phyloP scores from a whole-genome alignment of 2,113 vertebrate genomes.

The Oreocharis arfaki region DNA sequence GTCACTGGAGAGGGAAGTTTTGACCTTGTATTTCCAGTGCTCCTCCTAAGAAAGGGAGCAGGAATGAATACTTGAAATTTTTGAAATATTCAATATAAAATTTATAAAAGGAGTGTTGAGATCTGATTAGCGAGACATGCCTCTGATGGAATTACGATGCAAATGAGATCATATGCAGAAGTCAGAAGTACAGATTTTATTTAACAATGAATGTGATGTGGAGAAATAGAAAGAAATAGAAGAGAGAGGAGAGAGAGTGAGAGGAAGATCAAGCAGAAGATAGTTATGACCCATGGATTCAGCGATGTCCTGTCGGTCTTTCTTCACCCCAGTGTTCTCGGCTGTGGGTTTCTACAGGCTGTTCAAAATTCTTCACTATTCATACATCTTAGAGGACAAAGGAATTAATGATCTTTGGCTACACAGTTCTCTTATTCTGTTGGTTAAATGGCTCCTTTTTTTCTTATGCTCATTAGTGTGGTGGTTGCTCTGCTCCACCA shows the following conservation, averaged over 20 bases:
- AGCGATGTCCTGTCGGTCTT: neutral
- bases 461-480: too few relatives aligned
- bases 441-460: neutral
- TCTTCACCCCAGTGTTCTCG: neutral
- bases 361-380: neutral
- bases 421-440: neutral
- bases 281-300: neutral
- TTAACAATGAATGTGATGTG: neutral
- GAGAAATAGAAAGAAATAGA: neutral
- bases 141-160: neutral
- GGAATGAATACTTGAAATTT: neutral
- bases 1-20: neutral
- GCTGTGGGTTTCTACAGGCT: neutral
- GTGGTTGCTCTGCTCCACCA: too few relatives aligned
- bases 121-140: neutral
- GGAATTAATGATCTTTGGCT: neutral
- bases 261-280: neutral
- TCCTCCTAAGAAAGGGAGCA: neutral
- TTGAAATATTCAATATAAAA: neutral
- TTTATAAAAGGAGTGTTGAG: neutral
- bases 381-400: rapidly evolving
- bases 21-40: neutral
- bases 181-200: neutral
- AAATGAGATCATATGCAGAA: neutral
- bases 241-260: neutral